Evolutionary conservation across 2,113 vertebrate species (phyloP), one percentile per base, ranked within the genome.

Genomic region (Actenoides lindsayi): DNA sequence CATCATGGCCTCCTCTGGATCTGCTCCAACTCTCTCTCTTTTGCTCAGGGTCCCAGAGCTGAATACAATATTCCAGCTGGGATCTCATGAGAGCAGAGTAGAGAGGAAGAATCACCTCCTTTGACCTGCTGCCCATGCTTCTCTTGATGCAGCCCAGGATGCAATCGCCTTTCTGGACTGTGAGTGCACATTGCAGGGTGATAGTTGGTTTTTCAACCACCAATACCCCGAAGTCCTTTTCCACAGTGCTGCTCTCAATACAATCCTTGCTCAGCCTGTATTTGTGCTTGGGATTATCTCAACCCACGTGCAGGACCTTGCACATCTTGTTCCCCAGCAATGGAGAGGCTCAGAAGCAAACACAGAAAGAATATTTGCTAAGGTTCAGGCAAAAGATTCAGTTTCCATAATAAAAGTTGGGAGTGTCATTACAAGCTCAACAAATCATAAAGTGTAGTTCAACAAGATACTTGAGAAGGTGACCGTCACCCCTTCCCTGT

Each of bases 401-500:
- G 10, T 44, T 69, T 62, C 0, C 0, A 33, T 79, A 56, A 25
- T 41, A 83, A 59, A 73, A 30, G 12, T 56, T 39, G 35, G 15
- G 50, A 87, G 18, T 7, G 16, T 25, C 51, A 33, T 62, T 82
- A 88, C 14, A 73, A 88, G 44, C 12, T n/a, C 11, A 83, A 25
- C 0, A 6, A 90, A 41, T 31, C 27, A 25, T n/a, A 53, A 77
- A 71, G 33, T 1, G 2, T 62, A 10, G 10, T 60, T 89, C 27
- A 50, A 59, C 9, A 35, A 23, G 33, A 25, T 41, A 51, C 6
- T 48, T 53, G 53, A 87, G 78, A 68, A 62, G 54, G 19, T 14
- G 3, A 31, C 56, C 0, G 0, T 73, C 51, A 71, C 24, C 35
- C 11, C n/a, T 63, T 27, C 23, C 48, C 27, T 91, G 31, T 67